Conservation (phyloP, 2,888 invertebrate species). For the Xestia c-nigrum region DNA sequence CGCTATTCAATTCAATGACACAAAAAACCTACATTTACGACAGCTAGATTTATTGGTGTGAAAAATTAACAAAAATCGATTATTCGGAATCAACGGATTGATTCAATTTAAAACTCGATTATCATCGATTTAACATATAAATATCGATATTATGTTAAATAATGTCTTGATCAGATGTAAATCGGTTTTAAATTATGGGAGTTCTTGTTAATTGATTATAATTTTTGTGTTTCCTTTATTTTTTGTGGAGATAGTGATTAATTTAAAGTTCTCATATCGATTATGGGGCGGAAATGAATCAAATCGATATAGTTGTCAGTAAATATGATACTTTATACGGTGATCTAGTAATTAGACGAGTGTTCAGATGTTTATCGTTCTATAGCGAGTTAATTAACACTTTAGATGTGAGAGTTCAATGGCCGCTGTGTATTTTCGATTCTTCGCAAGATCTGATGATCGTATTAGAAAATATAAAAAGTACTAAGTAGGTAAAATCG, state of each 20-base stretch:
- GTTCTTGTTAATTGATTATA: constrained; percentile 71
- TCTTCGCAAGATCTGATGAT: not conserved
- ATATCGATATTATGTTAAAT: constrained; percentile 73
- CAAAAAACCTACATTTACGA: constrained; percentile 36
- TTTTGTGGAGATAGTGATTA: constrained; percentile 59
- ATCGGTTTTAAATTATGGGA: constrained; percentile 68
- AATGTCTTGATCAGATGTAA: constrained; percentile 76
- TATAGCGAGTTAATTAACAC: constrained; percentile 35
- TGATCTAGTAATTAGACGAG: constrained; percentile 39
- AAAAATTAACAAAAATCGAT: constrained; percentile 61
- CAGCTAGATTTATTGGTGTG: constrained; percentile 54
- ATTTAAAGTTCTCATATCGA: constrained; percentile 56
- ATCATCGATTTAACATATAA: constrained; percentile 72
- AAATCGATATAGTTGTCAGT: constrained; percentile 56
- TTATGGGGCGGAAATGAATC: constrained; percentile 51
- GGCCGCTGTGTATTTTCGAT: constrained; percentile 32
- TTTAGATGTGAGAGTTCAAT: constrained; percentile 32
- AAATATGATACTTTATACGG: constrained; percentile 22
- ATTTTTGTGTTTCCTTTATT: constrained; percentile 61
- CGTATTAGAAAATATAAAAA: not conserved
- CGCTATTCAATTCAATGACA: constrained; percentile 30
- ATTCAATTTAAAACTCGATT: constrained; percentile 61
- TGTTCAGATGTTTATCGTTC: constrained; percentile 35
- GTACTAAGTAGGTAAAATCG: not conserved
- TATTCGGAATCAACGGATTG: constrained; percentile 47